Conservation (phyloP, 92 coral and sea anemone species). For the Umimayanthus kanabou region DNA sequence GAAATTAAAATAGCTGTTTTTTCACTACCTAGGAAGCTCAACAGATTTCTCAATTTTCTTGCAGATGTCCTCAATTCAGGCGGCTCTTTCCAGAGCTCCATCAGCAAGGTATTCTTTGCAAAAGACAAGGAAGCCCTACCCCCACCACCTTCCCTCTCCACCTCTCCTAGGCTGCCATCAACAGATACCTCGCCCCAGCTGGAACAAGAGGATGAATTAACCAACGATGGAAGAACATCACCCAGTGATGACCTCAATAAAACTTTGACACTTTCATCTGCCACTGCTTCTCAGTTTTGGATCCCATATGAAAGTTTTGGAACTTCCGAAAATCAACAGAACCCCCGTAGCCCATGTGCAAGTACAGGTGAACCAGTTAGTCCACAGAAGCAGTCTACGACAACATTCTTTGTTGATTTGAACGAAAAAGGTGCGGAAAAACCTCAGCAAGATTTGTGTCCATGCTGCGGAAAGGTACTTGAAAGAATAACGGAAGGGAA, state of each 20-base stretch:
- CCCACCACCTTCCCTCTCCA: slow-evolving; percentile 21
- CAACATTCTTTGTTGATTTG: slow-evolving; percentile 35
- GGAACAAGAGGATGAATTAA: neutral
- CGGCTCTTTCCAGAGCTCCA: slow-evolving; percentile 27
- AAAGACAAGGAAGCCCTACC: slow-evolving; percentile 5
- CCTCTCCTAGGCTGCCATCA: neutral
- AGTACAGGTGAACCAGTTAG: neutral
- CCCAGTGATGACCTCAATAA: slow-evolving; percentile 14
- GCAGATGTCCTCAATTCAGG: slow-evolving; percentile 18
- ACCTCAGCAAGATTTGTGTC: neutral
- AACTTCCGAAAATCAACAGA: slow-evolving; percentile 10
- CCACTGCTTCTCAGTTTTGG: slow-evolving; percentile 25
- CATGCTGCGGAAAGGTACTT: neutral
- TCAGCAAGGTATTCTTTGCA: slow-evolving; percentile 10
- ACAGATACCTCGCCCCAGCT: neutral
- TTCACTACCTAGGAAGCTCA: neutral
- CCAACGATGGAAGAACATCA: neutral
- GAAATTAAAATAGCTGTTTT: neutral
- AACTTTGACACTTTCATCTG: slow-evolving; percentile 26
- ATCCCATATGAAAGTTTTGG: slow-evolving; percentile 31
- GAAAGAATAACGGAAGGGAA: neutral
- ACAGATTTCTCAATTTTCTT: neutral
- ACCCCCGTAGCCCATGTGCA: neutral
- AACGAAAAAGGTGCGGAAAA: neutral
- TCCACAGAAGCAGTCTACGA: slow-evolving; percentile 6